A percentile compares a stretch with the other conserved stretches of the same genome.
Conservation (phyloP, 2,113 vertebrate species). For the Dasypus novemcinctus region DNA sequence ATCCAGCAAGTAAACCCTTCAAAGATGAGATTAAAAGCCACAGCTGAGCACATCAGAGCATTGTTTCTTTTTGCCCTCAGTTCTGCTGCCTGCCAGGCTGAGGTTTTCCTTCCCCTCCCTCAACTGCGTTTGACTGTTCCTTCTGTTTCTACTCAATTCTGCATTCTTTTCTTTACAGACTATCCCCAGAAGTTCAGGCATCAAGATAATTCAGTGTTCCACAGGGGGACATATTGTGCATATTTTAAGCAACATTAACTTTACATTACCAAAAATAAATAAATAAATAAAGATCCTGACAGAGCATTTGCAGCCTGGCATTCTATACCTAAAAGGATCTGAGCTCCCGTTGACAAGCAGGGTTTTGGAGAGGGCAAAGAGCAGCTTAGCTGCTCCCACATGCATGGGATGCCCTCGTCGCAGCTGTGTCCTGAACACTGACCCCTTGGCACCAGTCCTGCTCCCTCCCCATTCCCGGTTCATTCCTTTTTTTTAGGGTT, state of each 20-base stretch:
- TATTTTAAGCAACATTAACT: conserved; percentile 72
- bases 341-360: not conserved
- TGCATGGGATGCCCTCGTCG: not conserved
- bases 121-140: conserved; percentile 23
- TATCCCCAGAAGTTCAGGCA: conserved; percentile 54
- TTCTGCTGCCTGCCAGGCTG: not conserved
- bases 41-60: not conserved
- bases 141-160: conserved; percentile 40
- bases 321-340: conserved; percentile 24
- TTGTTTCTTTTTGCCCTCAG: not conserved
- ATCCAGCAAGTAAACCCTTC: conserved; percentile 48
- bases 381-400: not conserved
- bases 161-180: conserved; percentile 64
- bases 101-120: not conserved
- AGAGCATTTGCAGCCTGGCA: conserved; percentile 54
- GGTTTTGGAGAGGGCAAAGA: not conserved
- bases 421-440: not conserved
- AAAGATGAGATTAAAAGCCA: conserved; percentile 45
- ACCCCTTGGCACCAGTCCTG: not conserved
- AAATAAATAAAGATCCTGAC: conserved; percentile 40
- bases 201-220: conserved; percentile 67
- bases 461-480: not conserved
- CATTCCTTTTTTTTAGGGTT: not conserved
- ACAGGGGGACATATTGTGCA: conserved; percentile 52
- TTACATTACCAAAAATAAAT: conserved; percentile 54